phyloP scores from a whole-genome alignment of 2,888 invertebrate species.

The Tetrapedia diversipes region DNA sequence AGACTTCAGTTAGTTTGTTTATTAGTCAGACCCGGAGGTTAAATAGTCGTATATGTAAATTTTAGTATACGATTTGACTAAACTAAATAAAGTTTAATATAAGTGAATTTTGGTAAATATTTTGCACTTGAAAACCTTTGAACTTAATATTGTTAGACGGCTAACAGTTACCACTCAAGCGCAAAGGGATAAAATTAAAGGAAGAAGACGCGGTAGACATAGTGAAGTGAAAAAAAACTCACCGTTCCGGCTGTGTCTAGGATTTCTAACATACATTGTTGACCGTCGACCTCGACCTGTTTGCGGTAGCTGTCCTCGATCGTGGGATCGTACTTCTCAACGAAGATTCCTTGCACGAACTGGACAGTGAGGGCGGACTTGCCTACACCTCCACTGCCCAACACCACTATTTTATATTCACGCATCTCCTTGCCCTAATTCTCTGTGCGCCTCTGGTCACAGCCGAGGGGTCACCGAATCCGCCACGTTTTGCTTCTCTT shows the following conservation, averaged over 20 bases:
- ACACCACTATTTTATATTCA: slow-evolving; percentile 99
- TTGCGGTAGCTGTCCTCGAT: slow-evolving; percentile 99
- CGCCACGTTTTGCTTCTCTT: slow-evolving; percentile 80
- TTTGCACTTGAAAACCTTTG: no score
- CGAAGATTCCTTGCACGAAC: slow-evolving; percentile 99
- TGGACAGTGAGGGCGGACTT: slow-evolving; percentile 99
- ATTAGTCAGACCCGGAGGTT: no score
- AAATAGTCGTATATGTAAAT: no score
- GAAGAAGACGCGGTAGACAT: neutral
- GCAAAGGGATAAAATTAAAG: neutral
- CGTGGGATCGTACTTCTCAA: slow-evolving; percentile 99
- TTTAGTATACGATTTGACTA: no score
- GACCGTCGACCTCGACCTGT: slow-evolving; percentile 99
- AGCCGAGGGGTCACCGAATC: slow-evolving; percentile 80
- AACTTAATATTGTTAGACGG: no score
- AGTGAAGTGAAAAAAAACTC: slow-evolving; percentile 75
- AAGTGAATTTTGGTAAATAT: no score
- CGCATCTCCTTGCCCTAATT: slow-evolving; percentile 89
- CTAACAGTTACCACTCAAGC: no score
- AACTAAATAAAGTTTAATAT: no score
- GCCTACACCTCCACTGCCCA: slow-evolving; percentile 99
- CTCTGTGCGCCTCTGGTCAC: slow-evolving; percentile 75
- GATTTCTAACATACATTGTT: slow-evolving; percentile 99
- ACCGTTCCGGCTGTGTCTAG: slow-evolving; percentile 99
- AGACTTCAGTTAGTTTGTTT: no score